These are phyloP conservation scores for Caiman crocodilus DNA, from an alignment of 2,797 vertebrate species.

Conservation along the genomic window DNA sequence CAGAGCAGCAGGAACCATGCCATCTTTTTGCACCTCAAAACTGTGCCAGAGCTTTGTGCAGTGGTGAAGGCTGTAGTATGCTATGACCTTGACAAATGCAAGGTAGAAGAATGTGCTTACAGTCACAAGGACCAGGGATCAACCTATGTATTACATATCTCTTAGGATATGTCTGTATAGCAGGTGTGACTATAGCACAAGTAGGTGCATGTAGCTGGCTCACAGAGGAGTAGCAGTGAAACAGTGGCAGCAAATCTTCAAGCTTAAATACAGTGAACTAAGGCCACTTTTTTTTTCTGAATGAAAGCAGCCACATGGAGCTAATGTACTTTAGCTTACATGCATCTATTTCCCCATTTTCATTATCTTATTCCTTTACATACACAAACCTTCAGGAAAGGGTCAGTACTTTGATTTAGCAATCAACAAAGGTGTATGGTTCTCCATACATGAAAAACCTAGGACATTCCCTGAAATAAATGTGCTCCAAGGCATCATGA, in stretches of 20 bases:
- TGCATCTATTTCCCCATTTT: neutral
- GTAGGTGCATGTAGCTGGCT: neutral
- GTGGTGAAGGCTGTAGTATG: neutral
- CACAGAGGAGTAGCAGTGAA: neutral
- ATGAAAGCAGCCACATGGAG: neutral
- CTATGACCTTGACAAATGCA: neutral
- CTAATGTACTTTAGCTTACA: neutral
- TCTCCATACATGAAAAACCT: neutral
- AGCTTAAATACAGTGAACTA: neutral
- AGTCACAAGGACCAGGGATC: neutral
- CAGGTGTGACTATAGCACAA: neutral
- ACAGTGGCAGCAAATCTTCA: conserved; percentile 15
- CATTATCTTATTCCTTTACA: neutral
- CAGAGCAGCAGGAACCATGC: neutral
- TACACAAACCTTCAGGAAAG: neutral
- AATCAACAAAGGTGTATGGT: neutral
- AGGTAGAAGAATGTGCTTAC: fast-evolving
- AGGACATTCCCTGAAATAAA: neutral
- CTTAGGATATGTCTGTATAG: neutral
- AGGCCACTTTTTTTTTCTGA: neutral
- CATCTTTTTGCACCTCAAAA: neutral
- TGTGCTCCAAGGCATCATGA: neutral
- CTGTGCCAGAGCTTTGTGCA: neutral
- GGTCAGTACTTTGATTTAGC: neutral
- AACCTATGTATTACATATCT: neutral